Evolutionary conservation across 2,797 vertebrate species (phyloP).

Genomic region (Hoplostethus atlanticus): DNA sequence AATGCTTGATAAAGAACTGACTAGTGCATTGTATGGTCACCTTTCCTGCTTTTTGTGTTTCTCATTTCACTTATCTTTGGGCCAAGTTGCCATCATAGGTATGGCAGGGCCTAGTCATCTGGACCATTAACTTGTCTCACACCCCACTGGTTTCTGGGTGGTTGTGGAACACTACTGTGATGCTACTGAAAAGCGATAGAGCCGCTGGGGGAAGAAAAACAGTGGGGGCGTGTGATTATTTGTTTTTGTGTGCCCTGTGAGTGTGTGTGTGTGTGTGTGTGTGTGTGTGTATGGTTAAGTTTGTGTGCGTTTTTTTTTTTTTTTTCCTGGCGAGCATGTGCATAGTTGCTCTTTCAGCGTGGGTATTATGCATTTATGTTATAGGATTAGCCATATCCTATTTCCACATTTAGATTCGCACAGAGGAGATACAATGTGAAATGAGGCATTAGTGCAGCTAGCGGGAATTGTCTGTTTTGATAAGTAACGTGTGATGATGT

Average conservation of each 20-base stretch:
- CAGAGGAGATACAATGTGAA: constrained; percentile 92
- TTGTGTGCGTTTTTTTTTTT: constrained; percentile 23
- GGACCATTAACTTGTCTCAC: constrained; percentile 73
- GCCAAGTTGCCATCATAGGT: constrained; percentile 60
- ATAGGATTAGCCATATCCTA: constrained; percentile 87
- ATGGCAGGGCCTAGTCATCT: constrained; percentile 58
- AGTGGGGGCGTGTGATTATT: constrained; percentile 54
- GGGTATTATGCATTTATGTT: constrained; percentile 78
- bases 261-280: constrained; percentile 61
- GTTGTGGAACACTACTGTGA: constrained; percentile 67
- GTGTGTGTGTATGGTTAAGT: constrained; percentile 52
- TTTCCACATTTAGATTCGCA: constrained; percentile 95
- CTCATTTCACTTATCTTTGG: constrained; percentile 50
- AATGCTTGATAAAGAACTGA: constrained; percentile 69
- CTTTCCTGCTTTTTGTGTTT: constrained; percentile 54
- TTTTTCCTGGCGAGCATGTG: constrained; percentile 69
- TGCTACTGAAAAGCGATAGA: constrained; percentile 77
- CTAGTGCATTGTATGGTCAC: constrained; percentile 50
- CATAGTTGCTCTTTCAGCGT: constrained; percentile 70
- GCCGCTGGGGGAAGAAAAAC: constrained; percentile 56
- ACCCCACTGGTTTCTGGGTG: constrained; percentile 65
- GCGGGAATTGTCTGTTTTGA: constrained; percentile 67
- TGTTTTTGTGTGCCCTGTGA: constrained; percentile 59
- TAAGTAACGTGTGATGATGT: constrained; percentile 81
- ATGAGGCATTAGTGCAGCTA: constrained; percentile 92